phyloP scores from a whole-genome alignment of 2,888 invertebrate species.

The Micoletzkya japonica region DNA sequence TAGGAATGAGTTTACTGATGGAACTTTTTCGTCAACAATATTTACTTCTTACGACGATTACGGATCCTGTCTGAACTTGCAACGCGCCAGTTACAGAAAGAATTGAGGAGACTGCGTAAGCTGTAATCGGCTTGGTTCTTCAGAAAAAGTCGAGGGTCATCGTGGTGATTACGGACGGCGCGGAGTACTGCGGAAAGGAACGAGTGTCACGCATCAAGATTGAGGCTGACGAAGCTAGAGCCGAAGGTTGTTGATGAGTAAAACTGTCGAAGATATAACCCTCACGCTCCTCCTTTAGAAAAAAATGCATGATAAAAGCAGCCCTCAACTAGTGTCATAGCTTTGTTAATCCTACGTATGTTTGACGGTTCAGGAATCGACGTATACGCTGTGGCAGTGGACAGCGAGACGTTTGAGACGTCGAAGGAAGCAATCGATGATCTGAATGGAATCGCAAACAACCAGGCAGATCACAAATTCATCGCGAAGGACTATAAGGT shows the following conservation, averaged over 20 bases:
- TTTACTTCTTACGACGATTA: too few relatives aligned
- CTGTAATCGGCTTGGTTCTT: too few relatives aligned
- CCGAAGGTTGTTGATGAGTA: neutral
- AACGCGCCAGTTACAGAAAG: too few relatives aligned
- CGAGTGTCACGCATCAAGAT: neutral
- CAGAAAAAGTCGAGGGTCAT: neutral
- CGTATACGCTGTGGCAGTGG: neutral
- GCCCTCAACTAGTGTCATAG: too few relatives aligned
- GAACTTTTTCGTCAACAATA: too few relatives aligned
- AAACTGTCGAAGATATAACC: neutral
- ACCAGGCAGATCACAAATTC: neutral
- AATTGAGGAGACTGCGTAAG: too few relatives aligned
- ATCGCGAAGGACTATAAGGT: neutral
- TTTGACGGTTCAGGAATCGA: neutral
- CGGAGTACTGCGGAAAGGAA: neutral
- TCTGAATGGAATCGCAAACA: neutral
- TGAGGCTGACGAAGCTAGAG: neutral
- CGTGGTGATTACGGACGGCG: neutral
- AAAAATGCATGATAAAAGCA: too few relatives aligned
- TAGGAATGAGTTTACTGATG: too few relatives aligned
- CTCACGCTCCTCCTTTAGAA: too few relatives aligned
- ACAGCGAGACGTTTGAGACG: neutral
- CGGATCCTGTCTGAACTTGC: too few relatives aligned
- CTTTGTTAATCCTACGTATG: too few relatives aligned
- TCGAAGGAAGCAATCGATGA: neutral